Base-by-base conservation (phyloP, 2,113 vertebrate genomes). In the Chaetodon auriga region DNA sequence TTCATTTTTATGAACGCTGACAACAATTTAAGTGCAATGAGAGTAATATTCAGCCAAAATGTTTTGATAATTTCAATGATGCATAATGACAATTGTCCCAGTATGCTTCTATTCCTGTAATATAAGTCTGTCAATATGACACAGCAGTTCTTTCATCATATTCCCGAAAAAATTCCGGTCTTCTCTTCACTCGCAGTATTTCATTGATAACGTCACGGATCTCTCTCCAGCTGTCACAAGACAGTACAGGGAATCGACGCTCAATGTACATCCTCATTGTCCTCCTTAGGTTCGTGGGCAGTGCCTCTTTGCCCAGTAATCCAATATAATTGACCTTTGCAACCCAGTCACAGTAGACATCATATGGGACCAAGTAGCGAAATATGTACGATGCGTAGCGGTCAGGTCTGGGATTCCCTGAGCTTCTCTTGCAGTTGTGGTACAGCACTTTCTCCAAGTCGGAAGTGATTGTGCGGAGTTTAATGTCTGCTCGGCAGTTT, bases 371-470 rank as follows among this genome's bases (percentile, higher is more conserved):
- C 36, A 95, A 81, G 90, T 92, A 90, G 38, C 94, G 94, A 81
- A 95, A 95, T 62, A 95, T 41, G 75, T 93, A 93, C 1, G 93
- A 93, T 9, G 94, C 94, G 10, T 92, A 95, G 55, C 93, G 93
- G 46, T 92, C 90, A 21, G 89, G 55, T 60, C 92, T 87, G 54
- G 92, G 89, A 21, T 48, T 86, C 57, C 87, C 87, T 16, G 84
- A 81, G 78, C 80, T 84, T 69, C 82, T 89, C 75, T 89, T 81
- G 76, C 90, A 92, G 78, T 91, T 89, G 48, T 87, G 64, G 82
- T 76, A 95, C 30, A 95, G 74, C 62, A 87, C 83, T n/a, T 83
- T 90, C 85, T 95, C 93, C 90, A 90, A 81, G 38, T 91, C 79
- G 7, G 88, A 62, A 30, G 77, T 87, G 74, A 95, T 88, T 1